phyloP scores from a whole-genome alignment of 2,888 invertebrate species.

The Crepidodera aurea region DNA sequence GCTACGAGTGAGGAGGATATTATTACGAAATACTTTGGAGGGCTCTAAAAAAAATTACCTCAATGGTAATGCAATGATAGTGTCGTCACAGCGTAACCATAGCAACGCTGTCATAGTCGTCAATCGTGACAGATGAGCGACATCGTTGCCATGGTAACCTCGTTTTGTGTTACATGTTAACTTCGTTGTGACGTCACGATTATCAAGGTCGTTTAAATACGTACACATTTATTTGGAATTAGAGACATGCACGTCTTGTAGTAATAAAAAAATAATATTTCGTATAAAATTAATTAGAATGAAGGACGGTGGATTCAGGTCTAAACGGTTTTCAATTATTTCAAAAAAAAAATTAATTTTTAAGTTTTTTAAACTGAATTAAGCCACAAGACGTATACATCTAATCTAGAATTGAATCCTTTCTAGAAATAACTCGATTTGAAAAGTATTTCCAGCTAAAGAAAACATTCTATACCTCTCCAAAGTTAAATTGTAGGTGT shows the following conservation, averaged over 20 bases:
- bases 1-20: constrained; percentile 5
- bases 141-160: too few species aligned
- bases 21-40: constrained; percentile 40
- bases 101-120: too few species aligned
- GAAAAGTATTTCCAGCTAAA: constrained; percentile 2
- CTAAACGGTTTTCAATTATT: not conserved
- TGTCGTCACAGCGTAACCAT: constrained; percentile 17
- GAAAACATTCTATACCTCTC: constrained; percentile 9
- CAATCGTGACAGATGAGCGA: too few species aligned
- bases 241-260: constrained; percentile 3
- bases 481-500: constrained; percentile 4
- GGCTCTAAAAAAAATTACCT: constrained; percentile 43
- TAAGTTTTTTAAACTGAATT: not conserved
- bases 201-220: constrained; percentile 25
- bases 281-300: too few species aligned
- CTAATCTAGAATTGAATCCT: not conserved
- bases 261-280: constrained; percentile 2
- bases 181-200: too few species aligned
- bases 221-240: constrained; percentile 1
- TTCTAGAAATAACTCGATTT: not conserved
- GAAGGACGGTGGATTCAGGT: too few species aligned
- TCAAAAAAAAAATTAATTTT: not conserved
- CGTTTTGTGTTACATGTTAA: too few species aligned
- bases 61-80: constrained; percentile 9
- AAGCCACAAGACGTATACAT: not conserved